Conservation (phyloP, 2,888 invertebrate species). For the Embidobia sp. region DNA sequence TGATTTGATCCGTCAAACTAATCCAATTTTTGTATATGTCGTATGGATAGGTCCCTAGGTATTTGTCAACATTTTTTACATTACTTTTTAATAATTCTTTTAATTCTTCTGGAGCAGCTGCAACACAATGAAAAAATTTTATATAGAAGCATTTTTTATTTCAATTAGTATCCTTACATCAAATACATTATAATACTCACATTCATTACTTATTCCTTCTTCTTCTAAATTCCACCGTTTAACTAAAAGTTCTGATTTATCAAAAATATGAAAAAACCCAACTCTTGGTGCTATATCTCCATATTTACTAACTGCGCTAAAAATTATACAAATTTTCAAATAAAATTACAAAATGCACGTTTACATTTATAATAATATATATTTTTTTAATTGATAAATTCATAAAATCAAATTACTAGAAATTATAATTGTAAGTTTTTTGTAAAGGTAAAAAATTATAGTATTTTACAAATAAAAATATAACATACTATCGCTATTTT, state of each 20-base stretch:
- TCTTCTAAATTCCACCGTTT: constrained; percentile 91
- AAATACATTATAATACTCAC: too few relatives aligned
- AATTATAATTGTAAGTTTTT: too few relatives aligned
- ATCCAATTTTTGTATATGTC: constrained; percentile 94
- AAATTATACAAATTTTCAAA: constrained; percentile 17
- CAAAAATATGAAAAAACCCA: constrained; percentile 94
- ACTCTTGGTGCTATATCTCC: constrained; percentile 84
- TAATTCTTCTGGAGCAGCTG: constrained; percentile 85
- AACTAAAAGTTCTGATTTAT: constrained; percentile 91
- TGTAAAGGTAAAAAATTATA: too few relatives aligned
- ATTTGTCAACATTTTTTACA: constrained; percentile 88
- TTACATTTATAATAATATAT: too few relatives aligned
- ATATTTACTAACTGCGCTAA: constrained; percentile 82
- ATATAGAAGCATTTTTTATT: background rate
- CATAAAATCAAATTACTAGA: too few relatives aligned
- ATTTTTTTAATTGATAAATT: too few relatives aligned
- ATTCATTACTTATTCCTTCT: constrained; percentile 87
- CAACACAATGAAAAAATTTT: constrained; percentile 2
- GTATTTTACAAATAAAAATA: too few relatives aligned
- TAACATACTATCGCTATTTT: too few relatives aligned
- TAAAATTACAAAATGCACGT: too few relatives aligned
- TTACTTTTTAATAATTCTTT: constrained; percentile 86
- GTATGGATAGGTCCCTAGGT: constrained; percentile 95
- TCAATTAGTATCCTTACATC: too few relatives aligned
- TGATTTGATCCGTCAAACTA: constrained; percentile 84